These are phyloP conservation scores for Rhegmatorhina hoffmannsi DNA, from an alignment of 2,113 vertebrate species.

Conservation along the genomic window DNA sequence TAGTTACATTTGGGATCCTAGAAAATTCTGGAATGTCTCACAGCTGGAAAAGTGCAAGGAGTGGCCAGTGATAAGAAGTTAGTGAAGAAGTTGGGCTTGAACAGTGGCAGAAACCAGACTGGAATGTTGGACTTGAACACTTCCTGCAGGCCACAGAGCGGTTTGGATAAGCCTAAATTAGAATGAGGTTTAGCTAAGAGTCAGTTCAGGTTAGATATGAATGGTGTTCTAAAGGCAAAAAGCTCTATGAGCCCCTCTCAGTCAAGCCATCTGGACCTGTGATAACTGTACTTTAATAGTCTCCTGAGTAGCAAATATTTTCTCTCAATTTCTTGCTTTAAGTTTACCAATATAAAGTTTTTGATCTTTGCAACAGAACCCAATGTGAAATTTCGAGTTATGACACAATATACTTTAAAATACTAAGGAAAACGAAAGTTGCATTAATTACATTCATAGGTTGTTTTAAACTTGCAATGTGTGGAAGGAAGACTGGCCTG, in stretches of 20 bases:
- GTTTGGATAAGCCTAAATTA: neutral
- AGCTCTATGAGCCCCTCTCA: neutral
- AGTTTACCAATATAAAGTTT: constrained; percentile 20
- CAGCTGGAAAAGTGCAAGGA: neutral
- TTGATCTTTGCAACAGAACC: constrained; percentile 6
- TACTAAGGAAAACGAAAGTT: constrained; percentile 12
- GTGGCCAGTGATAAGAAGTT: neutral
- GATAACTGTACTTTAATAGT: constrained; percentile 16
- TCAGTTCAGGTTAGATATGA: neutral
- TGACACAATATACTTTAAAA: neutral
- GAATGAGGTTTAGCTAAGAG: neutral
- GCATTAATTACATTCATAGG: neutral
- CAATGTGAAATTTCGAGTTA: constrained; percentile 5
- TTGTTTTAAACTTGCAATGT: neutral
- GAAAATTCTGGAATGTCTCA: neutral
- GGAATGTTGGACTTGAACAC: neutral
- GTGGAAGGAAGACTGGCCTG: neutral
- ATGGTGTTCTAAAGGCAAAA: neutral
- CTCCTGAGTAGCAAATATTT: constrained; percentile 20
- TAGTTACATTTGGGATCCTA: neutral
- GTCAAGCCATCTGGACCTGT: neutral
- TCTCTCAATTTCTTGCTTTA: constrained; percentile 47
- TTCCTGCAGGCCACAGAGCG: neutral
- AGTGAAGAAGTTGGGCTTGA: neutral
- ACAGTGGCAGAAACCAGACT: neutral